Percentiles rank a stretch among this genome's conserved stretches.
Evolutionary conservation across 2,888 invertebrate species (phyloP).

Genomic region (Drosophila fulvimacula): DNA sequence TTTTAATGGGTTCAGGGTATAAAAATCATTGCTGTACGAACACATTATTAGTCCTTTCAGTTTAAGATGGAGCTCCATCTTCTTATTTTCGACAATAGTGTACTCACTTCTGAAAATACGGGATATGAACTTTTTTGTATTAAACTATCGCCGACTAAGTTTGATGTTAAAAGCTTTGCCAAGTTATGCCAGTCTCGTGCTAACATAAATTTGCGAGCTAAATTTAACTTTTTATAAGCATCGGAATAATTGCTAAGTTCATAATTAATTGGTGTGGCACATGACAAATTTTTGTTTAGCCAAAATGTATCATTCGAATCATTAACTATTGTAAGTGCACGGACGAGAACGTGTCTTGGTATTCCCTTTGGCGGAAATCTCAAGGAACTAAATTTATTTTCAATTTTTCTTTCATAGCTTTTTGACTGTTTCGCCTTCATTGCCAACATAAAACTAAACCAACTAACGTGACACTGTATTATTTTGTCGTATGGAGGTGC

Average conservation of each 20-base stretch:
- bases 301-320: slow-evolving; percentile 59
- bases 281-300: slow-evolving; percentile 63
- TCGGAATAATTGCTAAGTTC: slow-evolving; percentile 27
- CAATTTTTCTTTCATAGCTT: slow-evolving; percentile 3
- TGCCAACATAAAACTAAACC: too few species aligned
- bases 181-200: slow-evolving; percentile 64
- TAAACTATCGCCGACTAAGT: slow-evolving; percentile 28
- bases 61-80: too few species aligned
- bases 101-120: slow-evolving; percentile 61
- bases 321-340: slow-evolving; percentile 52
- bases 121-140: slow-evolving; percentile 44
- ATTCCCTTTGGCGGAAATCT: slow-evolving; percentile 42
- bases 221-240: slow-evolving; percentile 45
- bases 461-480: neutral
- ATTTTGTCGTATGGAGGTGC: neutral
- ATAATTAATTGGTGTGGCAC: slow-evolving; percentile 43
- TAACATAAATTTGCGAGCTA: slow-evolving; percentile 62
- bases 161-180: slow-evolving; percentile 55
- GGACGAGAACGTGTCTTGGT: slow-evolving; percentile 52
- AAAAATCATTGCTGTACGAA: too few species aligned
- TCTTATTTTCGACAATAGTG: neutral
- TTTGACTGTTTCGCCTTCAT: slow-evolving; percentile 1
- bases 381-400: slow-evolving; percentile 12
- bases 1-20: too few species aligned
- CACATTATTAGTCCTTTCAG: too few species aligned